Evolutionary conservation across 2,113 vertebrate species (phyloP).

Genomic region (Dendrocopos noguchii): DNA sequence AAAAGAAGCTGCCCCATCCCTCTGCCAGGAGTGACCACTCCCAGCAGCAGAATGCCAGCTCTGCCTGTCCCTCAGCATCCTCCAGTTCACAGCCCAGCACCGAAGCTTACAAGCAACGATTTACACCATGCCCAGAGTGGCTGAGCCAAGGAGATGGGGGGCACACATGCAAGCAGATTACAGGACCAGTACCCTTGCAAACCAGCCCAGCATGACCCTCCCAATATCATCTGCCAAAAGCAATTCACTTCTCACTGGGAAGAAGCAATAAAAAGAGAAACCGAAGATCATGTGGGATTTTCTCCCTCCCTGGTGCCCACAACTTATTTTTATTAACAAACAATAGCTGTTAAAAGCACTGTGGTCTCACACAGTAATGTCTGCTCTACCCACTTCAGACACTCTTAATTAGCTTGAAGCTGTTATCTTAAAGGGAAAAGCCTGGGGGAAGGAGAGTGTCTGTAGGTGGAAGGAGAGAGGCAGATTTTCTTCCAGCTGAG

Average conservation of each 20-base stretch:
- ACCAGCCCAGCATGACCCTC: background rate
- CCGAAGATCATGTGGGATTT: background rate
- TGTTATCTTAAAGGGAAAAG: background rate
- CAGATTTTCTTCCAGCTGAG: background rate
- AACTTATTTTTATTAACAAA: slow-evolving; percentile 68
- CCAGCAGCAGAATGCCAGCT: background rate
- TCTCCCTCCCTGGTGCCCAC: background rate
- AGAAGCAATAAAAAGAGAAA: background rate
- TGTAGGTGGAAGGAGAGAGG: background rate
- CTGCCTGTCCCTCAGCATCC: background rate
- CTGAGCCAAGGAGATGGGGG: background rate
- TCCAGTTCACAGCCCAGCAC: background rate
- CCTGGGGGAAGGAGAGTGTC: background rate
- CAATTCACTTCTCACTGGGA: background rate
- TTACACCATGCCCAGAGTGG: background rate
- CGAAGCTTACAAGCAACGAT: fast-evolving
- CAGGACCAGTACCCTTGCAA: background rate
- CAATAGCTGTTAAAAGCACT: slow-evolving; percentile 31
- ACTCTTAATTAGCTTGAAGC: slow-evolving; percentile 12
- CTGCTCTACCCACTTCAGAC: slow-evolving; percentile 6
- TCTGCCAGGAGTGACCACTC: background rate
- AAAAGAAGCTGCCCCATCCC: background rate
- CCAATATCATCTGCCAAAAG: background rate
- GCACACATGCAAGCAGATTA: fast-evolving
- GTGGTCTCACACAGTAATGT: background rate